These are phyloP conservation scores for Thecocarcelia acutangulata DNA, from an alignment of 2,888 invertebrate species.

Conservation along the genomic window DNA sequence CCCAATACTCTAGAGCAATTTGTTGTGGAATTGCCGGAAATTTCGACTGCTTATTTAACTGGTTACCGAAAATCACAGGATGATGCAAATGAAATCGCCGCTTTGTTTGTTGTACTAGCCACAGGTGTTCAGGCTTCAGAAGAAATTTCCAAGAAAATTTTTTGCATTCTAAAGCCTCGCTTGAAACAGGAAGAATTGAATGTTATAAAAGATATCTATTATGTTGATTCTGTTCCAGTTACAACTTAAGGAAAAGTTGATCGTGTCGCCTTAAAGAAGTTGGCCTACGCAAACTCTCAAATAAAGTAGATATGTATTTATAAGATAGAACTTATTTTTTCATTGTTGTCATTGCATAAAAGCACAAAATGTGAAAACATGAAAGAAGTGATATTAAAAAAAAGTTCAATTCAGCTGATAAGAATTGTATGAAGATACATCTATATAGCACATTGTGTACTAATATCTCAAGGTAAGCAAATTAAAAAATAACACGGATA, in stretches of 20 bases:
- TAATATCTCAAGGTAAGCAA: too few species aligned
- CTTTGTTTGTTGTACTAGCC: constrained; percentile 64
- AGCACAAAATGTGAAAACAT: too few species aligned
- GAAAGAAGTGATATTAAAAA: too few species aligned
- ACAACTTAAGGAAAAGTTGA: constrained; percentile 69
- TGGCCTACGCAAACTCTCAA: constrained; percentile 25
- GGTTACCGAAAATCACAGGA: constrained; percentile 51
- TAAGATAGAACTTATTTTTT: too few species aligned
- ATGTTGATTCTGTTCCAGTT: constrained; percentile 59
- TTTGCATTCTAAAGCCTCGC: constrained; percentile 25
- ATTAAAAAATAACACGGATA: too few species aligned
- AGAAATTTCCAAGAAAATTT: constrained; percentile 49
- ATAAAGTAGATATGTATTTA: neutral
- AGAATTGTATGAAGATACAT: too few species aligned
- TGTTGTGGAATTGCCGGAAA: constrained; percentile 56
- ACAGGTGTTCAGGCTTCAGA: neutral
- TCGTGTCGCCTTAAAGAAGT: constrained; percentile 64
- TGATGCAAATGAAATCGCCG: constrained; percentile 58
- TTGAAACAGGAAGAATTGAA: constrained; percentile 51
- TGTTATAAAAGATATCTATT: constrained; percentile 52
- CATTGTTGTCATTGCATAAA: too few species aligned
- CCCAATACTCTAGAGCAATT: constrained; percentile 66
- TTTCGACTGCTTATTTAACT: constrained; percentile 57
- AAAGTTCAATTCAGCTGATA: too few species aligned
- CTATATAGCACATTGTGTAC: too few species aligned